A percentile compares a stretch with the other conserved stretches of the same genome.
Conservation (phyloP, 2,888 invertebrate genomes). For the Girardia tigrina region DNA sequence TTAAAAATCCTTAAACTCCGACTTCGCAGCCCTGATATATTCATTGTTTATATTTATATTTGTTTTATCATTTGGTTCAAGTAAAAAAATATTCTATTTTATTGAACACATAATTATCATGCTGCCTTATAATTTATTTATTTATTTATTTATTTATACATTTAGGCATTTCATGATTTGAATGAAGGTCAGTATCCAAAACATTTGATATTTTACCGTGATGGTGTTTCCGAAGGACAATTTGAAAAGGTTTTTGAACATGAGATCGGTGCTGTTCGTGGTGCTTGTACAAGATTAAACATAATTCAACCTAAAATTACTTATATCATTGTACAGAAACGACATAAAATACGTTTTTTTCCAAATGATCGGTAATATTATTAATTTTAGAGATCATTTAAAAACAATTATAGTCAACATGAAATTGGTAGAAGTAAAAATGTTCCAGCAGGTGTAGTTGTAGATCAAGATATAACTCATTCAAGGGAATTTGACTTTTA, state of each 20-base stretch:
- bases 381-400: neutral
- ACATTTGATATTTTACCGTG: constrained; percentile 37
- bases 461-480: constrained; percentile 35
- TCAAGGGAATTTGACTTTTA: constrained; percentile 37
- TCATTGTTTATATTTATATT: too few relatives aligned
- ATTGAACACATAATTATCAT: too few relatives aligned
- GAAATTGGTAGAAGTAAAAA: constrained; percentile 31
- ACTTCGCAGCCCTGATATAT: too few relatives aligned
- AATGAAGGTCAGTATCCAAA: neutral
- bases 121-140: too few relatives aligned
- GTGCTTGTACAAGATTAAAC: neutral
- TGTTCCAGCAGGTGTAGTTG: constrained; percentile 36
- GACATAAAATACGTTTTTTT: constrained; percentile 37
- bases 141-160: too few relatives aligned
- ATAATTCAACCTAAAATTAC: constrained; percentile 36
- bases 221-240: constrained; percentile 38
- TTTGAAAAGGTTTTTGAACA: constrained; percentile 27
- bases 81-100: too few relatives aligned
- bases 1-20: too few relatives aligned
- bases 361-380: neutral
- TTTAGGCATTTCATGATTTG: neutral
- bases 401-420: neutral
- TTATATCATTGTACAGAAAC: constrained; percentile 36
- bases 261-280: constrained; percentile 30
- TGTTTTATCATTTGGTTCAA: too few relatives aligned